Base-by-base conservation (phyloP, 2,113 vertebrate genomes). In the Sylvietta virens region DNA sequence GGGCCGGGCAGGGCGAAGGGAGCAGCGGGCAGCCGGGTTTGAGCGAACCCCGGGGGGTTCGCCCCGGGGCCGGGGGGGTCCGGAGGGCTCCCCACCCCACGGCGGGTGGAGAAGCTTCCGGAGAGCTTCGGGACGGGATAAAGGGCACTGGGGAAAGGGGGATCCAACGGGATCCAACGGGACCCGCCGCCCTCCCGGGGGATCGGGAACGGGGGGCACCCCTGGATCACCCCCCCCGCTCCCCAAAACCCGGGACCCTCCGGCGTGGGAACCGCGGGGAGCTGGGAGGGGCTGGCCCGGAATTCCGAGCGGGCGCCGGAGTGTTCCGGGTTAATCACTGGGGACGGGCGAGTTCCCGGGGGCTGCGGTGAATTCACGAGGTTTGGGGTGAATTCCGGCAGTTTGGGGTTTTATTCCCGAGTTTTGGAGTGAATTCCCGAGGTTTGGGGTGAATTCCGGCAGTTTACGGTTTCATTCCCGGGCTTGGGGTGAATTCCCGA, bases 21-120 rank as follows among this genome's bases (percentile, higher is more conserved):
- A 21, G 47, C 23, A 3, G 20, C 26, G 11, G 6, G 0, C 19
- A 6, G 31, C 47, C 6, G 6, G 24, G 1, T 24, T 5, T 3
- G 40, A 51, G 21, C 48, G 6, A 5, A 27, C 12, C 50, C 61
- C 39, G 7, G 23, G 60, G 61, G 48, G 24, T 45, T 54, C 31
- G 1, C n/a, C 13, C 48, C 2, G 26, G 4, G 30, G 11, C 20
- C 7, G 10, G 74, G 74, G 51, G 58, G 37, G 3, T 44, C 37
- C 47, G 2, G 5, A 28, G 60, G 47, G 30, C 44, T 4, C 19
- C 44, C 31, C 27, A 11, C 37, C 23, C 30, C 45, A 45, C 39
- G 13, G n/a, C 64, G 51, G 64, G 22, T 7, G 78, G 42, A 48
- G 64, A n/a, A 69, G 53, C 53, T 81, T 69, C 79, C 64, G 64